These are phyloP conservation scores for Uropsilus gracilis DNA, from an alignment of 2,113 vertebrate genomes.

Conservation along the genomic window DNA sequence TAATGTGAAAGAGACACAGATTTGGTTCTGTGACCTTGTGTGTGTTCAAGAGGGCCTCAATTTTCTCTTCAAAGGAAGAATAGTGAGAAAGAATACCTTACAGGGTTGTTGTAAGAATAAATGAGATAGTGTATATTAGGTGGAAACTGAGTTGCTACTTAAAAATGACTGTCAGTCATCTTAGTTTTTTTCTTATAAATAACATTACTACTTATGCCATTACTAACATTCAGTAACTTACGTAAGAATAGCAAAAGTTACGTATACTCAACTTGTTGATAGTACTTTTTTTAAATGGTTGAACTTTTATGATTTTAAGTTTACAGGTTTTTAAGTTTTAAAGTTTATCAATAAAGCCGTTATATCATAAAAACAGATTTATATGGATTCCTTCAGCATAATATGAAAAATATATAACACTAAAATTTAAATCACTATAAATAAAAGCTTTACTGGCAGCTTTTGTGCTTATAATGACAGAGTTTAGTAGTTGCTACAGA, in stretches of 20 bases:
- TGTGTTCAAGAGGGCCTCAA: not conserved
- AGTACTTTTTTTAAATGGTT: not conserved
- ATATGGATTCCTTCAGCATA: constrained; percentile 17
- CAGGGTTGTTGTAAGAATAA: not conserved
- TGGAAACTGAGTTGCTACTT: not conserved
- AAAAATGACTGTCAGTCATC: not conserved
- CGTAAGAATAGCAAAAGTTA: constrained; percentile 11
- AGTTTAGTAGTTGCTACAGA: not conserved
- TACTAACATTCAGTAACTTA: too few species aligned
- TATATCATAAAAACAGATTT: constrained; percentile 39
- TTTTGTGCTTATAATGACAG: not conserved
- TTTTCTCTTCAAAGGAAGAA: constrained; percentile 25
- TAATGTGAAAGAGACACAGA: not conserved
- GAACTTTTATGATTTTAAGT: not conserved
- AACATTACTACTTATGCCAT: not conserved
- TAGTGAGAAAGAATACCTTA: not conserved
- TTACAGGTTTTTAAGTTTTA: constrained; percentile 5
- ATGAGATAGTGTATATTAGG: not conserved
- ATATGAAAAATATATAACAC: too few species aligned
- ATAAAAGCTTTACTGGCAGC: too few species aligned
- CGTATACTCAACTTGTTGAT: constrained; percentile 1
- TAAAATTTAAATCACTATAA: too few species aligned
- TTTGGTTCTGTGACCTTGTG: not conserved
- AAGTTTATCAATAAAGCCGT: constrained; percentile 14
- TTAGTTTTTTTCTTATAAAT: not conserved